Base-by-base conservation (phyloP, 2,797 vertebrate genomes). In the Capromys pilorides region DNA sequence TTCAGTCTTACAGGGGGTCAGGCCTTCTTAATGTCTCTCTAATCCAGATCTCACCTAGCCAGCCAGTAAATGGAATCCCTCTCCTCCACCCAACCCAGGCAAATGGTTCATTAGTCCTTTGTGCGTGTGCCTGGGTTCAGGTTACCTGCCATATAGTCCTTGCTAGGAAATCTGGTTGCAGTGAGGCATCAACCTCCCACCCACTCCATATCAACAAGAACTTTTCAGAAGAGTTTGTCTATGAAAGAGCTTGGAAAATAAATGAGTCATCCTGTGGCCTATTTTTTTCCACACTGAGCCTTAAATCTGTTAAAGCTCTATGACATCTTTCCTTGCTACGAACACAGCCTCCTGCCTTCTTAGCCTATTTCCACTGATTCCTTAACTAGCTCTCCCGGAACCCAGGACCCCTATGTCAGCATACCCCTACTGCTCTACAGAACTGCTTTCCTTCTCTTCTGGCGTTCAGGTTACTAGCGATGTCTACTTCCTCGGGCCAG, bases 61-160 rank as follows among this genome's bases (percentile, higher is more conserved):
- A 75, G 87, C 57, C 84, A 78, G 36, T 10, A 66, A 39, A 11
- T 83, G 9, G 36, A 91, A 90, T 71, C 19, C 39, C 57, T 89
- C 19, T 80, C 82, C 62, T 91, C 89, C 41, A 82, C 71, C 85
- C 94, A 67, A n/a, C 67, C 85, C 69, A 78, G 85, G 81, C 61
- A 94, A 94, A 96, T 77, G 31, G 92, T 94, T 87, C 77, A 36
- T 24, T 33, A 21, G 41, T 78, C 26, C 31, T 93, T 78, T 49
- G 14, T 26, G 36, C 28, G 85, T 41, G 78, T 95, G 31, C 33
- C 36, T 31, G 11, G 22, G 77, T 88, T 71, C 81, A 73, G 83
- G 54, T 61, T 36, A 77, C n/a, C 18, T 62, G n/a, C 51, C 51
- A 14, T 71, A 3, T 62, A 83, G 51, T 84, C 8, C 33, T 84